These are phyloP conservation scores for Helostoma temminkii DNA, from an alignment of 2,797 vertebrate genomes.

Conservation along the genomic window DNA sequence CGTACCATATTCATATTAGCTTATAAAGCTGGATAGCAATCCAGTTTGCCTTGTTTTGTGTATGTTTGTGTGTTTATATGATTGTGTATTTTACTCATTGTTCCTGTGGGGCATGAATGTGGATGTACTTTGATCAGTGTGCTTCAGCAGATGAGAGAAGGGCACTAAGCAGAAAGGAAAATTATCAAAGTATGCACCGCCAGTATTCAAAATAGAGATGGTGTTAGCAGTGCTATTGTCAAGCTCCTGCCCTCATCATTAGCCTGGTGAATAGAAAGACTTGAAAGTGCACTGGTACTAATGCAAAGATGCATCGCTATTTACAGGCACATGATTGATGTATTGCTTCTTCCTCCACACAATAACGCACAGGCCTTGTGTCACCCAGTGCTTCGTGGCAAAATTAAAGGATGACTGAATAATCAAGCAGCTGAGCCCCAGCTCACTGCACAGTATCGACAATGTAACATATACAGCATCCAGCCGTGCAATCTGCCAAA, in stretches of 20 bases:
- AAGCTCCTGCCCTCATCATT: slow-evolving; percentile 10
- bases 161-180: slow-evolving; percentile 33
- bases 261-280: slow-evolving; percentile 22
- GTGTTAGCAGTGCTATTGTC: slow-evolving; percentile 9
- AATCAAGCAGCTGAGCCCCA: slow-evolving; percentile 62
- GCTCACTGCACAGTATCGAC: slow-evolving; percentile 27
- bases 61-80: slow-evolving; percentile 5
- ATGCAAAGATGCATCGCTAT: slow-evolving; percentile 19
- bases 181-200: slow-evolving; percentile 7
- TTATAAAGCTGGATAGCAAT: slow-evolving; percentile 64
- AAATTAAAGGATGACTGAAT: slow-evolving; percentile 56
- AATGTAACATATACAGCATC: slow-evolving; percentile 30
- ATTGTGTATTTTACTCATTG: slow-evolving; percentile 1
- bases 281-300: slow-evolving; percentile 17
- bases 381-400: slow-evolving; percentile 38
- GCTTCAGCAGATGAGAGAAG: slow-evolving; percentile 49
- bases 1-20: slow-evolving; percentile 69
- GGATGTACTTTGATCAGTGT: slow-evolving; percentile 33
- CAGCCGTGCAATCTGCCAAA: slow-evolving; percentile 27
- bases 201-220: slow-evolving; percentile 1
- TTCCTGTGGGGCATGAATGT: slow-evolving; percentile 5
- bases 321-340: slow-evolving; percentile 44
- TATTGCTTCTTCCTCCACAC: slow-evolving; percentile 2
- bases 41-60: slow-evolving; percentile 42
- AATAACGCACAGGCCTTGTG: slow-evolving; percentile 46